These are phyloP conservation scores for Triplophysa tibetana DNA, from an alignment of 2,113 vertebrate species.

Conservation along the genomic window DNA sequence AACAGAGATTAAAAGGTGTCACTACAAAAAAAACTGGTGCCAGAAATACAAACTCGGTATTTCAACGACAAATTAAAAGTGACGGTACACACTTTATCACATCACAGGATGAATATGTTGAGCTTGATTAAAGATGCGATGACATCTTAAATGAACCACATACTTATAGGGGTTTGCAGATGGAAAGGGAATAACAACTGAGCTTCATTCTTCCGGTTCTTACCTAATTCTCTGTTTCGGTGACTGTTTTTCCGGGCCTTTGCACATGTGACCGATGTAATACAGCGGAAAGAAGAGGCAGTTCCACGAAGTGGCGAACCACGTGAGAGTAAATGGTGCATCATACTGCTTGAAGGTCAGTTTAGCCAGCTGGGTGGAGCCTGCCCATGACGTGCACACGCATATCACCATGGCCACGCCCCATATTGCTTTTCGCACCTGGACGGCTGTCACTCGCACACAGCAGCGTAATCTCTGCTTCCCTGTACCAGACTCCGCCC, in stretches of 20 bases:
- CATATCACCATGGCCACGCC: slow-evolving; percentile 86
- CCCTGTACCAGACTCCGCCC: slow-evolving; percentile 69
- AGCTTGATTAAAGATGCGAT: too few species aligned
- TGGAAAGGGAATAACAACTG: too few species aligned
- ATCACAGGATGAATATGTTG: too few species aligned
- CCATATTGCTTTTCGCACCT: slow-evolving; percentile 84
- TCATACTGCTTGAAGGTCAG: slow-evolving; percentile 87
- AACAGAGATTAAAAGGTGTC: background rate
- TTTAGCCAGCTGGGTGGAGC: slow-evolving; percentile 91
- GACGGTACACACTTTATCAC: background rate
- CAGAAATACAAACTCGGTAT: too few species aligned
- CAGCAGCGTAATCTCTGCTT: slow-evolving; percentile 73
- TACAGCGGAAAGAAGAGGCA: slow-evolving; percentile 94
- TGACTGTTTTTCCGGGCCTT: slow-evolving; percentile 87
- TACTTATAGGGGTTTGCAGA: too few species aligned
- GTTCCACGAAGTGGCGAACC: slow-evolving; percentile 97
- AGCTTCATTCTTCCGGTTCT: slow-evolving; percentile 38
- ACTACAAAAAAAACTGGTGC: too few species aligned
- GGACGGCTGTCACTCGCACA: slow-evolving; percentile 77
- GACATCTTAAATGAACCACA: too few species aligned
- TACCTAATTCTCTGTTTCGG: slow-evolving; percentile 92
- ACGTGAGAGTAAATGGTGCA: slow-evolving; percentile 93
- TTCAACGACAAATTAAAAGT: background rate
- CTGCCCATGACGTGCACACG: slow-evolving; percentile 92
- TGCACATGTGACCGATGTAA: slow-evolving; percentile 88